Evolutionary conservation across 1,140 invertebrate genomes (phyloP).

Genomic region (Drosophila pachea): DNA sequence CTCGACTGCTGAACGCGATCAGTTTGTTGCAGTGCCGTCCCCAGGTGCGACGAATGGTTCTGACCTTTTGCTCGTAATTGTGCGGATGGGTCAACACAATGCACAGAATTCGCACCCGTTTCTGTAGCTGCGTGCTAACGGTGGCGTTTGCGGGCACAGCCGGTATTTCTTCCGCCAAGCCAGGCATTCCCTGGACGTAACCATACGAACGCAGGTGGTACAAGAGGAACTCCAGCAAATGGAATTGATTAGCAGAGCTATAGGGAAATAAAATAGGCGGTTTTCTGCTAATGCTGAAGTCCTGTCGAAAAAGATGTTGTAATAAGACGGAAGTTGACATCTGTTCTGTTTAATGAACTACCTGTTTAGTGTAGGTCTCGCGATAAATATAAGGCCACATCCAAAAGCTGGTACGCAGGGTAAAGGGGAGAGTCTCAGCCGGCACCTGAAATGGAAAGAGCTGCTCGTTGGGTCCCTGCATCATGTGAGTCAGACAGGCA

Average conservation of each 20-base stretch:
- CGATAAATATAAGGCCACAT: conserved; percentile 44
- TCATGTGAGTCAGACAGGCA: conserved; percentile 79
- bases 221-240: conserved; percentile 40
- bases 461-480: conserved; percentile 59
- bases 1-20: conserved; percentile 91
- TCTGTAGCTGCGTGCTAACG: conserved; percentile 78
- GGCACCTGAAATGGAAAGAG: conserved; percentile 27
- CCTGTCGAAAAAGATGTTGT: neutral
- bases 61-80: conserved; percentile 89
- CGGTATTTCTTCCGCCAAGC: neutral
- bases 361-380: conserved; percentile 30
- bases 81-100: conserved; percentile 91
- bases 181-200: conserved; percentile 15
- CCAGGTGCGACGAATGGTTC: conserved; percentile 97
- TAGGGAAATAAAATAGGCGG: conserved; percentile 33
- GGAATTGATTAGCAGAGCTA: conserved; percentile 14
- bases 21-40: conserved; percentile 93
- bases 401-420: conserved; percentile 37
- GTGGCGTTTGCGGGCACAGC: conserved; percentile 53
- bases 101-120: conserved; percentile 88
- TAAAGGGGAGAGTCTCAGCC: conserved; percentile 29
- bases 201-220: conserved; percentile 57
- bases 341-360: neutral
- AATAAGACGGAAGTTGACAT: neutral
- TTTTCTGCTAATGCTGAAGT: neutral